These are phyloP conservation scores for Pecten maximus DNA, from an alignment of 2,888 invertebrate genomes.

Conservation along the genomic window DNA sequence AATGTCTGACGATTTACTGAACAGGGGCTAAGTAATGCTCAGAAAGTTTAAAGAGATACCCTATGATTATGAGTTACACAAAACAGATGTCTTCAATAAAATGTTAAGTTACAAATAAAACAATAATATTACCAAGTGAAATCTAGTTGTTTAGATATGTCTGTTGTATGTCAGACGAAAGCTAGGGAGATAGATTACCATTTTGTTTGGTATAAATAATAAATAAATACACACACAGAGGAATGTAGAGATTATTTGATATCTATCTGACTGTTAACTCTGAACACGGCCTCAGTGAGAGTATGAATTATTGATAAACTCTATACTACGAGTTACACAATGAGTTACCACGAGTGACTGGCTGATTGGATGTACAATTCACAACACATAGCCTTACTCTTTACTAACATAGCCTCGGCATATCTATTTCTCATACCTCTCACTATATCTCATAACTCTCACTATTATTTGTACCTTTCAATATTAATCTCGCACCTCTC, in stretches of 20 bases:
- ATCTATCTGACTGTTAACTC: background rate
- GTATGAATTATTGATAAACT: background rate
- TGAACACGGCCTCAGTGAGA: background rate
- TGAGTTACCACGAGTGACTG: no score
- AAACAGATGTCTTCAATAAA: background rate
- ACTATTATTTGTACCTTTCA: no score
- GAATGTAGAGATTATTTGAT: background rate
- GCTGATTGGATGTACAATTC: background rate
- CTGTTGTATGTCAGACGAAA: background rate
- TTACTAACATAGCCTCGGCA: no score
- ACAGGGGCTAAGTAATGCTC: no score
- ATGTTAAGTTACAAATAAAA: background rate
- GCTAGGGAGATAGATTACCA: background rate
- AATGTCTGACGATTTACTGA: no score
- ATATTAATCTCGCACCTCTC: no score
- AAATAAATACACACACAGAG: background rate
- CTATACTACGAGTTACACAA: background rate
- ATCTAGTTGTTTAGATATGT: background rate
- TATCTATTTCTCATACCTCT: no score
- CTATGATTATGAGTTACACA: no score
- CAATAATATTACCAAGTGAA: background rate
- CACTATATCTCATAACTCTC: no score
- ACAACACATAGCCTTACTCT: background rate
- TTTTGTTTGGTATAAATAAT: conserved; percentile 14
- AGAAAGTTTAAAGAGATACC: no score